phyloP scores from a whole-genome alignment of 2,113 vertebrate genomes.

The Aviceda subcristata region DNA sequence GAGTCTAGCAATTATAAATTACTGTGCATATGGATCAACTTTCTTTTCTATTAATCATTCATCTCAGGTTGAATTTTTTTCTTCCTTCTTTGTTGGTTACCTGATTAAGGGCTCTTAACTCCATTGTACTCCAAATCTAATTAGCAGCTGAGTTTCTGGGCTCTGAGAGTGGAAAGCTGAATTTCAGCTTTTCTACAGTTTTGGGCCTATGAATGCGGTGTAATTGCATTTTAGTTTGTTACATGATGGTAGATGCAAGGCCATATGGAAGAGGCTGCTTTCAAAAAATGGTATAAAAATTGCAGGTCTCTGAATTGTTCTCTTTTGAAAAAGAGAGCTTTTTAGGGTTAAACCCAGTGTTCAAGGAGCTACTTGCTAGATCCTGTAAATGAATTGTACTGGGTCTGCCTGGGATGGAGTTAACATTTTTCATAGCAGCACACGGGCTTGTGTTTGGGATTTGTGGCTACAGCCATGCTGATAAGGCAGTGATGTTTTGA shows the following conservation, averaged over 20 bases:
- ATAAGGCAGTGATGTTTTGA: neutral
- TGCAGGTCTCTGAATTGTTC: neutral
- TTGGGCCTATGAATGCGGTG: neutral
- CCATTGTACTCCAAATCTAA: neutral
- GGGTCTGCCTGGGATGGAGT: neutral
- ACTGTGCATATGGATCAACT: neutral
- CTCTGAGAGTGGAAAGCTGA: neutral
- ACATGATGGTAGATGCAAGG: neutral
- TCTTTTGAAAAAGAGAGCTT: neutral
- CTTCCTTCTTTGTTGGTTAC: neutral
- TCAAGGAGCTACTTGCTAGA: neutral
- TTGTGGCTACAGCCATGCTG: neutral
- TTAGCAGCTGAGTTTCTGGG: neutral
- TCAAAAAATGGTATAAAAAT: neutral
- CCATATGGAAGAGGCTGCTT: neutral
- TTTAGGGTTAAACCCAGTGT: neutral
- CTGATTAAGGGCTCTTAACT: neutral
- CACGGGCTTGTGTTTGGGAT: neutral
- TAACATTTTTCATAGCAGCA: neutral
- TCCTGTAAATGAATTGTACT: neutral
- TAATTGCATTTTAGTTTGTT: neutral
- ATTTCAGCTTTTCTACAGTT: neutral
- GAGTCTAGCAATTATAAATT: constrained; percentile 11
- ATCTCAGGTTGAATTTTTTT: neutral
- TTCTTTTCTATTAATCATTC: constrained; percentile 9